Evolutionary conservation across 1,140 invertebrate genomes (phyloP).

Genomic region (Drosophila burlai): DNA sequence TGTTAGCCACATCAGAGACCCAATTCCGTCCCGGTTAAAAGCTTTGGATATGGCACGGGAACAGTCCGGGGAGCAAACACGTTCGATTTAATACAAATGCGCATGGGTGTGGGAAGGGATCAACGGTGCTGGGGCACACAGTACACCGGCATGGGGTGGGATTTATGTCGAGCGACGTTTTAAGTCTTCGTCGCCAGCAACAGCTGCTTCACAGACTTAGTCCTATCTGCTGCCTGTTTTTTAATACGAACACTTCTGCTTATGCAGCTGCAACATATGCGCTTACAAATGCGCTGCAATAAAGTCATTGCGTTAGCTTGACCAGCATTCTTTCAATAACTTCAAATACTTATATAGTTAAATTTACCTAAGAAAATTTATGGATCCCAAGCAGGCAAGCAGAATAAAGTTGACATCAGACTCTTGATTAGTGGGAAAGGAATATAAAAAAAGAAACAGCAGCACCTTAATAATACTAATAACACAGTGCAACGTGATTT

Average conservation of each 20-base stretch:
- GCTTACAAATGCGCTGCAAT: conserved; percentile 62
- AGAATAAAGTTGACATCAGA: conserved; percentile 60
- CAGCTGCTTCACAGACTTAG: conserved; percentile 59
- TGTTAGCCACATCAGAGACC: too few relatives aligned
- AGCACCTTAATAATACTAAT: too few relatives aligned
- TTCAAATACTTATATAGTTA: conserved; percentile 10
- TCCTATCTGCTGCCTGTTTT: conserved; percentile 23
- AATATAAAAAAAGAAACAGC: too few relatives aligned
- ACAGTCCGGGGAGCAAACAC: conserved; percentile 56
- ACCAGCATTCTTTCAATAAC: conserved; percentile 60
- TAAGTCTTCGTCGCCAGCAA: conserved; percentile 70
- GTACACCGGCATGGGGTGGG: conserved; percentile 39
- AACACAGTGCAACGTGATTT: too few relatives aligned
- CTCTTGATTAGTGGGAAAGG: conserved; percentile 53
- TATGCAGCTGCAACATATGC: conserved; percentile 63
- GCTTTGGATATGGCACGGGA: conserved; percentile 14
- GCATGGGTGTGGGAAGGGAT: conserved; percentile 38
- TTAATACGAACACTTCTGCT: conserved; percentile 24
- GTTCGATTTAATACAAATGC: conserved; percentile 82
- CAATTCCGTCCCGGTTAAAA: conserved; percentile 2
- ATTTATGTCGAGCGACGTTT: conserved; percentile 73
- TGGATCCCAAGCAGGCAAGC: background rate
- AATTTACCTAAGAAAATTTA: conserved; percentile 3
- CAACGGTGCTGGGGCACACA: conserved; percentile 4
- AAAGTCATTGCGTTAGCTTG: conserved; percentile 68